These are phyloP conservation scores for Pogoniulus pusillus DNA, from an alignment of 2,797 vertebrate species.

Conservation along the genomic window DNA sequence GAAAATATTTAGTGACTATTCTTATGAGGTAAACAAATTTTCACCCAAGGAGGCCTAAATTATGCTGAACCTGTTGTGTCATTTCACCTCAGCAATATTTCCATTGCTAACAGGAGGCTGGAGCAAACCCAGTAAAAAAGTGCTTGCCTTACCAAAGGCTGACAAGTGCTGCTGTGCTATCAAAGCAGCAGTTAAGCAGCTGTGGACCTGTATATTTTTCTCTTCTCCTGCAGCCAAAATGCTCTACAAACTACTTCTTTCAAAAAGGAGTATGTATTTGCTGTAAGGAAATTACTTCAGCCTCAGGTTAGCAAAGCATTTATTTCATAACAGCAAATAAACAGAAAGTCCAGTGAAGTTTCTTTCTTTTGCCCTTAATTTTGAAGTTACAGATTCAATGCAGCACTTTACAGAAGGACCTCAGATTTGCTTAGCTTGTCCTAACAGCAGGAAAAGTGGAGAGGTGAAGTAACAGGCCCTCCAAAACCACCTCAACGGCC, in stretches of 20 bases:
- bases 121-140: neutral
- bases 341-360: neutral
- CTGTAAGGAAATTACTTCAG: neutral
- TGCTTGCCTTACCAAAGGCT: neutral
- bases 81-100: neutral
- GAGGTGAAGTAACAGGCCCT: neutral
- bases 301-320: constrained; percentile 1
- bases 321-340: neutral
- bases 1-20: neutral
- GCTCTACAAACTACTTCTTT: neutral
- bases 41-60: neutral
- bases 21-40: neutral
- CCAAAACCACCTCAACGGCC: neutral
- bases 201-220: neutral
- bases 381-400: neutral
- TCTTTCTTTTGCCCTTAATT: neutral
- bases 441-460: neutral
- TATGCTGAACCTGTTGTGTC: neutral
- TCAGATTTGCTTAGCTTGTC: neutral
- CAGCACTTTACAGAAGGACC: neutral
- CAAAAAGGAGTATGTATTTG: neutral
- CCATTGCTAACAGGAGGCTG: neutral
- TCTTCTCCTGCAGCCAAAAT: neutral
- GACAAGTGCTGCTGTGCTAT: neutral
- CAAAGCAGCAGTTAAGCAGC: neutral